Evolutionary conservation across 2,113 vertebrate genomes (phyloP).

Genomic region (Aepyceros melampus): DNA sequence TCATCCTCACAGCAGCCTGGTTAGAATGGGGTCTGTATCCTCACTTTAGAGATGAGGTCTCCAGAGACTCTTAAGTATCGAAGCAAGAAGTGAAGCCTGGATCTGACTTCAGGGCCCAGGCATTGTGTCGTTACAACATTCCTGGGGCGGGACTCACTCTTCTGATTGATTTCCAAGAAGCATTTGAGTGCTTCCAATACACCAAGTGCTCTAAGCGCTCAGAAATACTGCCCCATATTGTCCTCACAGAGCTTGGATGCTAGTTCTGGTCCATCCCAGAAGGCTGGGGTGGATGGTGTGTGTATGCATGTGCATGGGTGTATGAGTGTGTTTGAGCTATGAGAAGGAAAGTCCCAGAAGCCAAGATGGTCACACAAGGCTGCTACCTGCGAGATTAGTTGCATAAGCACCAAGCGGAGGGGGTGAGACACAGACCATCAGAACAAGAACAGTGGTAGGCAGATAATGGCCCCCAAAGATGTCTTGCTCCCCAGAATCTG

Average conservation of each 20-base stretch:
- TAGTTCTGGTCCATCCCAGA: no score
- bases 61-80: neutral
- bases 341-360: neutral
- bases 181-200: neutral
- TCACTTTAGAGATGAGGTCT: neutral
- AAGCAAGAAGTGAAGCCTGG: neutral
- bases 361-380: neutral
- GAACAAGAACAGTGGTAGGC: neutral
- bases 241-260: neutral
- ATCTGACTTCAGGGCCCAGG: neutral
- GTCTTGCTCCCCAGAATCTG: neutral
- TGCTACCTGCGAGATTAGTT: neutral
- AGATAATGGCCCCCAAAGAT: neutral
- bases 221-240: neutral
- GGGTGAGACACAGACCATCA: neutral
- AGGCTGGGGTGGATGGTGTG: neutral
- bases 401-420: accelerated
- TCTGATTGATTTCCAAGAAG: neutral
- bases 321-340: neutral
- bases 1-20: neutral
- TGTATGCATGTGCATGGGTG: neutral
- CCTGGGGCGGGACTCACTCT: neutral
- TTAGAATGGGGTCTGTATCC: neutral
- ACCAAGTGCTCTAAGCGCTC: neutral
- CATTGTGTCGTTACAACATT: neutral